Evolutionary conservation across 2,888 invertebrate species (phyloP), one percentile per base, ranked within the genome.

Genomic region (Harpalus rubripes): DNA sequence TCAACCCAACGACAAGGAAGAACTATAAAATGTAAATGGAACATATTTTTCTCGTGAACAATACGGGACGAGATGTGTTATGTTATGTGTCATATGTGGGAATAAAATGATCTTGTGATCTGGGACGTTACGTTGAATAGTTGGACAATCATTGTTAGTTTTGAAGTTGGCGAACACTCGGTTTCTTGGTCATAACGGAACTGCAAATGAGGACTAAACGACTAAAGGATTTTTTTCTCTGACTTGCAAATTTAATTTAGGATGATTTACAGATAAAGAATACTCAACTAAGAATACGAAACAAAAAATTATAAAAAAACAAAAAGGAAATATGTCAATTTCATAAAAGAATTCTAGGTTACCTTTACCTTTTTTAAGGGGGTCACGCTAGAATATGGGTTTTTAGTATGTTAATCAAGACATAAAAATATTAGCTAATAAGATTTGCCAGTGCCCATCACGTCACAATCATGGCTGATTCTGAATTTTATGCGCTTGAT

Each of bases 1-100:
- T 68, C 68, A 68, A 32, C 16, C 63, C 12, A 68, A 68, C 22
- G 26, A 68, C 68, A 68, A 68, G 68, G 68, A 68, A 68, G 68
- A 68, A 68, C 68, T 39, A 68, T 68, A 68, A 68, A 68, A 68
- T 68, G 68, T 68, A 68, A 68, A 68, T 68, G 68, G 68, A 32
- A 39, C 68, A 68, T 68, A 68, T 68, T 68, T 68, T 68, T 15
- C 68, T 68, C 7, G 68, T 68, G 68, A 68, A 68, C 39, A 12
- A 68, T 68, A 68, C 68, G 68, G 68, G 68, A 68, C 15, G 68
- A 15, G 32, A 68, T 68, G 68, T 68, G 68, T 68, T 39, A 68
- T 63, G n/a, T 63, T n/a, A 68, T 68, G 68, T 68, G 68, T 68
- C 68, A 68, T 63, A 26, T 63, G 68, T 68, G 68, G 68, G 68